Base-by-base conservation (phyloP, 2,888 invertebrate genomes). In the Alcis repandata region DNA sequence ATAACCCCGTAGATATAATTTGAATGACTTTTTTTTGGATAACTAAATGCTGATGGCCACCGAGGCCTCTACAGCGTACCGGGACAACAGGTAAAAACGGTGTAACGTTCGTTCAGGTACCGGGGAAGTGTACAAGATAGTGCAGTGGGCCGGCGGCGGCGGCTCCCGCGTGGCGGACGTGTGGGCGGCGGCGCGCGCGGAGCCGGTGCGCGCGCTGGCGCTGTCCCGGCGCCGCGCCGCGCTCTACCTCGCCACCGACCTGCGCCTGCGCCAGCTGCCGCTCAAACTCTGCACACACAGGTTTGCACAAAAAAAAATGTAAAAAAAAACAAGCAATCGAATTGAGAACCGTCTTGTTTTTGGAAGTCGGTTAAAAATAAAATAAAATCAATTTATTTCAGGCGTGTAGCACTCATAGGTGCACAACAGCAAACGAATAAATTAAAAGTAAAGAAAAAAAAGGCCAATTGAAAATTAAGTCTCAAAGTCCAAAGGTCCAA, bases 121-220 rank as follows among this genome's bases (percentile, higher is more conserved):
- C 58, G 95, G 95, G 0, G 93, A 94, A 67, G 93, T 95, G 46
- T 95, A 95, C 85, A 95, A 95, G 82, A 92, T 95, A 82, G 94
- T 95, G 48, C 95, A 95, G 72, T 95, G 95, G 95, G 88, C 90
- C 48, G 94, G 94, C 32, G 94, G 94, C 32, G 94, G 94, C 56
- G 92, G 92, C 46, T 92, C 94, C 6, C 88, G 92, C 59, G 90
- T 95, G 54, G 93, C 95, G 17, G 95, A 95, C 74, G 91, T 95
- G 51, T 95, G 95, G 91, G 92, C 90, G 59, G 95, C 94, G 41
- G 94, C 95, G 38, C 90, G 91, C 33, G 89, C 92, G 7, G 94
- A 95, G 78, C 90, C 94, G 1, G 92, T 95, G 53, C 87, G 95
- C 40, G 94, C 94, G 15, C 90, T 95, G 64, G 94, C 94, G 43